A percentile compares a stretch with the other conserved stretches of the same genome.
Evolutionary conservation across 2,888 invertebrate genomes (phyloP).

Genomic region (Callyntrura sp.): DNA sequence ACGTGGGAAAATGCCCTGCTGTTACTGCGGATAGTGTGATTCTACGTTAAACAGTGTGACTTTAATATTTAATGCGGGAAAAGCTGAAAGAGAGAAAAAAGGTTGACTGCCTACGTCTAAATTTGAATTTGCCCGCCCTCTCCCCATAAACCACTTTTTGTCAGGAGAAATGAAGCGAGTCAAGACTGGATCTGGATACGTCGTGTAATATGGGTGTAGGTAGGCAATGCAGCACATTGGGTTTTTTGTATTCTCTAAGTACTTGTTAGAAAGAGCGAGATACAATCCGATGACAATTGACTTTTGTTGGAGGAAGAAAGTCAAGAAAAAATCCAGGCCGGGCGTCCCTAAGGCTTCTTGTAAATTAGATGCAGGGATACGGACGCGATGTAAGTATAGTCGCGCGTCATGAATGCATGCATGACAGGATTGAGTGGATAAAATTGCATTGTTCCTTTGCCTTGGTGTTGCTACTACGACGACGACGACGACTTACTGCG

Average conservation of each 20-base stretch:
- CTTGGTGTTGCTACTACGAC: background rate
- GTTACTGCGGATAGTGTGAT: too few relatives aligned
- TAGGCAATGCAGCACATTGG: background rate
- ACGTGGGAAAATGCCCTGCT: background rate
- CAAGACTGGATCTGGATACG: too few relatives aligned
- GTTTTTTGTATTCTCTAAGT: background rate
- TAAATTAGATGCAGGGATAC: conserved; percentile 6
- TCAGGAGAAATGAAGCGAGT: too few relatives aligned
- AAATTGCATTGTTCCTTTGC: too few relatives aligned
- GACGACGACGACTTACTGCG: background rate
- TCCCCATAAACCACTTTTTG: background rate
- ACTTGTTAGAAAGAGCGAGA: background rate
- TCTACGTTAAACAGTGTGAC: too few relatives aligned
- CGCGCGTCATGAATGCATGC: background rate
- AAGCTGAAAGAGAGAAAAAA: too few relatives aligned
- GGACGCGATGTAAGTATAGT: too few relatives aligned
- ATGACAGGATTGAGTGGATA: conserved; percentile 2
- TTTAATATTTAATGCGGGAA: background rate
- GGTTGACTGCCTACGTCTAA: too few relatives aligned
- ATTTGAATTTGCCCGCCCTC: background rate
- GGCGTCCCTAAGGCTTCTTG: background rate
- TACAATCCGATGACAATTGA: background rate
- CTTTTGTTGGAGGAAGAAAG: background rate
- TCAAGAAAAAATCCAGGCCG: background rate
- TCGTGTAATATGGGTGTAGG: too few relatives aligned